Conservation (phyloP, 2,797 vertebrate species). For the Pangasius sanitwongsei region DNA sequence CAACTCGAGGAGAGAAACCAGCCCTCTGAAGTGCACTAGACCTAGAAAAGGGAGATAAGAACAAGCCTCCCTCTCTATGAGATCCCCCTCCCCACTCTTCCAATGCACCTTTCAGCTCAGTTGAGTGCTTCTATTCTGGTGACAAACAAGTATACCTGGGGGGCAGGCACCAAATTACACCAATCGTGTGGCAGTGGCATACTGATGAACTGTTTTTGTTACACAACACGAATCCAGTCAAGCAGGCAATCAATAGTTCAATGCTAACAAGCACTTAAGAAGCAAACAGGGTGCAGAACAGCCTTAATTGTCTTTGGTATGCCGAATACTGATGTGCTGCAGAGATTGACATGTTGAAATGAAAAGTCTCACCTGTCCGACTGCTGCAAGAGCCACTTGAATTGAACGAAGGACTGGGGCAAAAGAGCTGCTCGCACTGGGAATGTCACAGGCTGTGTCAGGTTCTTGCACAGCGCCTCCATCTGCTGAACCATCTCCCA, state of each 20-base stretch:
- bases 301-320: constrained; percentile 31
- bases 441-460: constrained; percentile 84
- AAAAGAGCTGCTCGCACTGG: constrained; percentile 85
- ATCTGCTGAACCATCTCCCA: constrained; percentile 86
- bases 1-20: background rate
- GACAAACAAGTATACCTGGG: constrained; percentile 36
- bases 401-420: constrained; percentile 75
- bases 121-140: constrained; percentile 40
- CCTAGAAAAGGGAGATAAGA: constrained; percentile 28
- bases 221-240: constrained; percentile 52
- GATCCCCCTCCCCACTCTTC: background rate
- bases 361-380: constrained; percentile 77
- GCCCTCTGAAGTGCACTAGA: constrained; percentile 17
- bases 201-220: constrained; percentile 45
- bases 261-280: constrained; percentile 29
- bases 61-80: background rate
- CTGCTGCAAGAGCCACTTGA: constrained; percentile 85
- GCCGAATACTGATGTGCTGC: constrained; percentile 43
- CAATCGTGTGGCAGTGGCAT: constrained; percentile 14
- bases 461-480: constrained; percentile 75
- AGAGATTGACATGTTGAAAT: background rate
- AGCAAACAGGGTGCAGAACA: constrained; percentile 23
- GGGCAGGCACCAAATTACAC: constrained; percentile 37
- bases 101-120: constrained; percentile 15
- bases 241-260: constrained; percentile 30